Base-by-base conservation (phyloP, 1,140 invertebrate genomes). In the Drosophila busckii region DNA sequence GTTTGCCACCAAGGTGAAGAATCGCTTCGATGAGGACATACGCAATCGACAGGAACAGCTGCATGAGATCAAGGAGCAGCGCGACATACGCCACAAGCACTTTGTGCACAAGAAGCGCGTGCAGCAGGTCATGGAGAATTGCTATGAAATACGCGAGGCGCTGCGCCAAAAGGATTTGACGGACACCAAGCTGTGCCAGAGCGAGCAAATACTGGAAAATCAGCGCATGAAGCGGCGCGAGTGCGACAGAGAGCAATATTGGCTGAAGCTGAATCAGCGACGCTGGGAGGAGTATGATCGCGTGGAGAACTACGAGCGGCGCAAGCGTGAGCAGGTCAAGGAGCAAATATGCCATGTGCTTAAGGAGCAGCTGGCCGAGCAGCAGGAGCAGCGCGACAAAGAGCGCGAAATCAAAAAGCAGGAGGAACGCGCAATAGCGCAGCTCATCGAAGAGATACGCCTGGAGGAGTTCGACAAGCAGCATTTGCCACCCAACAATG, bases 151-250 rank as follows among this genome's bases (percentile, higher is more conserved):
- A 3, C 84, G 84, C n/a, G 67, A 86, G 35, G 67, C 64, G 0
- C 7, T 84, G 45, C 53, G 84, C 1, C 49, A 56, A 7, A 56
- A 64, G 23, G 70, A 86, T 12, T 35, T 62, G 8, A 22, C 41
- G n/a, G 58, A 83, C n/a, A 66, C 55, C 0, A 64, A 64, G 9
- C 44, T 68, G 2, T 58, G 69, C 10, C 84, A 83, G 12, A 53
- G 69, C 52, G 75, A 86, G 31, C 84, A 86, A 37, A 86, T 86
- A 4, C 37, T 46, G 8, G 84, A 86, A 17, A 84, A 86, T 8
- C 17, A 50, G 9, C 58, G 75, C 7, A 53, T 49, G 31, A 46
- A 67, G 38, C 34, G 32, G 2, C 49, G 64, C 0, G 70, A 86
- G 9, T 63, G 65, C 17, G 55, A 84, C 23, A 12, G 52, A 2